Base-by-base conservation (phyloP, 2,113 vertebrate genomes). In the Rana temporaria region DNA sequence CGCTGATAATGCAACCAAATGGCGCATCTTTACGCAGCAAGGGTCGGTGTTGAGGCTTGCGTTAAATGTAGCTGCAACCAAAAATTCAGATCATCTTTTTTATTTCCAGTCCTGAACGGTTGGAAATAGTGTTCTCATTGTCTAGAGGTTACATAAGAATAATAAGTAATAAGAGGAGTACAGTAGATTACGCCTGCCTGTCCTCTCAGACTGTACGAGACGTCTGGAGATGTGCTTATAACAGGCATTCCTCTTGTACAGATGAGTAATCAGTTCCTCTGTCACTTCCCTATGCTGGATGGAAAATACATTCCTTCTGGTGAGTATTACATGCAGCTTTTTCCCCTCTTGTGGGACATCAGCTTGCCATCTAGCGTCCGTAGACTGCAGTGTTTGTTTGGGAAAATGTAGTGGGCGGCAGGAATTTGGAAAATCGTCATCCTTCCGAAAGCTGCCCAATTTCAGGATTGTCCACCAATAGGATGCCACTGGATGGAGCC, bases 221-320 rank as follows among this genome's bases (percentile, higher is more conserved):
- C 70, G 79, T 82, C 79, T 82, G 48, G 70, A 62, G 42, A 52
- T 79, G 64, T 69, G 65, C 65, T 24, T 70, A 34, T n/a, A 32
- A 67, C 6, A 80, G 67, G 57, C 56, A 72, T 81, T 81, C 69
- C 79, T 81, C 69, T 56, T 66, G n/a, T 53, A 38, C 8, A 20
- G 69, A 82, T 74, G 59, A 74, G 48, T 82, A 82, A 82, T 82
- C 48, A 38, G 69, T 74, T 72, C 68, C 79, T 62, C 67, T 52
- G 78, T 62, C 66, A 26, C 12, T 80, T 81, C 67, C 79, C 71
- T 65, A 68, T 72, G 79, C 19, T 19, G 76, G 52, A 57, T 79
- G 52, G 78, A 69, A 79, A 69, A 69, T 5, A 17, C 78, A 79
- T 79, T 79, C 78, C 66, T 60, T 38, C n/a, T 68, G 26, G 30